Percentiles rank a stretch among this genome's conserved stretches.
phyloP scores from a whole-genome alignment of 2,888 invertebrate genomes.

The Atethmia centrago region DNA sequence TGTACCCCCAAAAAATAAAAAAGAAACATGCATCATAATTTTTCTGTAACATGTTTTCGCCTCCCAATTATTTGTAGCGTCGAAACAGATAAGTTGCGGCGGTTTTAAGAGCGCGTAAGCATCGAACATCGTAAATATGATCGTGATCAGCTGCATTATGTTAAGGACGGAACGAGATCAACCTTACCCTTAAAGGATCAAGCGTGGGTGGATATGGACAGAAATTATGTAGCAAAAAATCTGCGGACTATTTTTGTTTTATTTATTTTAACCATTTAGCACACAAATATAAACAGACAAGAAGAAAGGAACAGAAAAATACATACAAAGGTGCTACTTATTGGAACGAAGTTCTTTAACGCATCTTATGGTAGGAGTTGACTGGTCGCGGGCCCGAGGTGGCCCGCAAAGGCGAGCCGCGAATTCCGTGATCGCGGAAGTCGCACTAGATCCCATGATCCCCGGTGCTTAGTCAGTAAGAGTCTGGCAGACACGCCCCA shows the following conservation, averaged over 20 bases:
- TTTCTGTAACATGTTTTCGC: slow-evolving; percentile 57
- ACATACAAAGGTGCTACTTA: no score
- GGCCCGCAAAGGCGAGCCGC: no score
- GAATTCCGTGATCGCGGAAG: no score
- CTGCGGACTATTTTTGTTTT: slow-evolving; percentile 6
- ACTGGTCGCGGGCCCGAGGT: no score
- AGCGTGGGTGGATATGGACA: slow-evolving; percentile 58
- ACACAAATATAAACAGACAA: no score
- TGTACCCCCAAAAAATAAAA: slow-evolving; percentile 44
- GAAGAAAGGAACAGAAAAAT: no score
- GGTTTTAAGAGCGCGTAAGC: slow-evolving; percentile 67
- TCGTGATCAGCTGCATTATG: slow-evolving; percentile 81
- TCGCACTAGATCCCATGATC: no score
- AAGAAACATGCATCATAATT: slow-evolving; percentile 54
- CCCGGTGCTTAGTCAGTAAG: no score
- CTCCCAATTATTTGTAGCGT: slow-evolving; percentile 72
- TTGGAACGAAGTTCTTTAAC: no score
- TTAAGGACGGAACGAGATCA: slow-evolving; percentile 76
- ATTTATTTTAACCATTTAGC: no score
- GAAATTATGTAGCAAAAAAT: slow-evolving; percentile 26
- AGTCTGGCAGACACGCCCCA: no score
- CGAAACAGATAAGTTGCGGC: slow-evolving; percentile 69
- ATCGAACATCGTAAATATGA: slow-evolving; percentile 81
- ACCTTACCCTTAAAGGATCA: slow-evolving; percentile 61
- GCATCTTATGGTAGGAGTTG: no score